These are phyloP conservation scores for Stylophora pistillata DNA, from an alignment of 64 coral and sea anemone species.

Conservation along the genomic window DNA sequence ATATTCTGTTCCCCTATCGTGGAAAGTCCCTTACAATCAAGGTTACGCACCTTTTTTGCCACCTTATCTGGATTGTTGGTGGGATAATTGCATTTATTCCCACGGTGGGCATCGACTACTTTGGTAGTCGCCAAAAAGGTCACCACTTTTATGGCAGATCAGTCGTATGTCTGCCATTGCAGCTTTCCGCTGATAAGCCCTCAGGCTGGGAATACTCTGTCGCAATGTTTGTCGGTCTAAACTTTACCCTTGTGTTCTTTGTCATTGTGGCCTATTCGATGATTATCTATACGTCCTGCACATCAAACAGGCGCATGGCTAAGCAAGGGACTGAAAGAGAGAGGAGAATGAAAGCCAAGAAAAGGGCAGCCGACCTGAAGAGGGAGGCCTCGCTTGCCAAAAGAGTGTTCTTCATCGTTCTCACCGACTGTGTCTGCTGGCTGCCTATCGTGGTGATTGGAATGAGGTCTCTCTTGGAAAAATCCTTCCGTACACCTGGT, in stretches of 20 bases:
- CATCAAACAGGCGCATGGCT: neutral
- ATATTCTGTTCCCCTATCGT: neutral
- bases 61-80: neutral
- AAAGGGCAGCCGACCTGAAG: neutral
- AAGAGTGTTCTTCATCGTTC: neutral
- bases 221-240: neutral
- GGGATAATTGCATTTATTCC: neutral
- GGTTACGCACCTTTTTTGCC: neutral
- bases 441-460: neutral
- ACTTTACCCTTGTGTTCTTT: neutral
- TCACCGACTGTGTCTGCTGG: neutral
- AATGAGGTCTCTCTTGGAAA: neutral
- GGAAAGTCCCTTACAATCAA: neutral
- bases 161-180: neutral
- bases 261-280: neutral
- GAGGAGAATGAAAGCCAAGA: neutral
- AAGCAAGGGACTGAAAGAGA: neutral
- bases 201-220: neutral
- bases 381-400: neutral
- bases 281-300: neutral
- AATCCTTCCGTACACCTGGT: neutral
- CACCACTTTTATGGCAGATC: neutral
- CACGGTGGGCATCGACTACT: neutral
- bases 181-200: neutral
- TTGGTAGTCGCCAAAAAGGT: neutral